phyloP scores from a whole-genome alignment of 2,888 invertebrate species.

The Scaptomyza polygonia region DNA sequence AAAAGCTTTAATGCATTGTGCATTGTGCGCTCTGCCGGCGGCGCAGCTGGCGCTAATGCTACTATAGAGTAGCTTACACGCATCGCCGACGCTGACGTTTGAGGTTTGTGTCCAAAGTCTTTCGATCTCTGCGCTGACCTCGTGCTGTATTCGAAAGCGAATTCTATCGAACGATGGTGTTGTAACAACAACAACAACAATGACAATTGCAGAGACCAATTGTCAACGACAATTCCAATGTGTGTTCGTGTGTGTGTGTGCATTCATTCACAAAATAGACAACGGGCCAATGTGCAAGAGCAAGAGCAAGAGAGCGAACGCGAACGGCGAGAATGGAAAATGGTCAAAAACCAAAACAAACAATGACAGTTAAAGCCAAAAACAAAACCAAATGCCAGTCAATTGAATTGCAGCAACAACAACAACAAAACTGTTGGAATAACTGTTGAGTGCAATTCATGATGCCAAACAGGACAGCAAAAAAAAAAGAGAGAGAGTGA shows the following conservation, averaged over 20 bases:
- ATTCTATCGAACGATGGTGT: constrained; percentile 23
- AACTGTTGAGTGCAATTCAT: constrained; percentile 5
- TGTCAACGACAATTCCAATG: constrained; percentile 13
- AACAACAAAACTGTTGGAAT: not conserved
- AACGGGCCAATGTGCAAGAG: constrained; percentile 1
- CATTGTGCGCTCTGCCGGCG: not conserved
- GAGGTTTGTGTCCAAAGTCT: constrained; percentile 73
- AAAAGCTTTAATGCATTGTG: constrained; percentile 1
- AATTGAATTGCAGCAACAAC: constrained; percentile 6
- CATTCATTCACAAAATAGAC: constrained; percentile 32
- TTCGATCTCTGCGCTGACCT: constrained; percentile 66
- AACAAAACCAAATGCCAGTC: not conserved
- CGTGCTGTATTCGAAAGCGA: constrained; percentile 61
- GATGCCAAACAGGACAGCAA: not conserved
- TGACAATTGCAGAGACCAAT: constrained; percentile 11
- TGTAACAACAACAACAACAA: constrained; percentile 12
- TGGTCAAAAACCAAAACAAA: not conserved
- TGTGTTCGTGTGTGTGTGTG: constrained; percentile 5
- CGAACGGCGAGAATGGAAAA: not conserved
- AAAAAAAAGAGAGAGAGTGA: not conserved
- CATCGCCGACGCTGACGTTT: constrained; percentile 50
- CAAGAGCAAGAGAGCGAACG: not conserved
- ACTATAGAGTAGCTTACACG: constrained; percentile 48
- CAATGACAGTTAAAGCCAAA: constrained; percentile 1
- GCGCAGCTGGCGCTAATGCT: constrained; percentile 3